Percentiles rank a stretch among this genome's conserved stretches.
Evolutionary conservation across 2,113 vertebrate genomes (phyloP).

Genomic region (Phainopepla nitens): DNA sequence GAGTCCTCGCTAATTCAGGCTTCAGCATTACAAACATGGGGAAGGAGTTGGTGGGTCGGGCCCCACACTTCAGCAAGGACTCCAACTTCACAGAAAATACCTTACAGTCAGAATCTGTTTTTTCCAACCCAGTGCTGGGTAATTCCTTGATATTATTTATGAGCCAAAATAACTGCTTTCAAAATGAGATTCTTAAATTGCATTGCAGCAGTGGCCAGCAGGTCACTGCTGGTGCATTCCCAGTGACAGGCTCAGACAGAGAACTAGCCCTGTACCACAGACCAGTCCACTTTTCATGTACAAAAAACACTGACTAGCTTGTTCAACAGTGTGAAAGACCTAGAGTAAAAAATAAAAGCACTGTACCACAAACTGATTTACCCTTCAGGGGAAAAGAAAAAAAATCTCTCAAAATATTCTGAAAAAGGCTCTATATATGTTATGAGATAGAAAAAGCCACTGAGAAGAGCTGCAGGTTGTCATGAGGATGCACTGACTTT

Average conservation of each 20-base stretch:
- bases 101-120: rapidly evolving
- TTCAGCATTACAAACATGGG: not conserved
- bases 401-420: not conserved
- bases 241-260: not conserved
- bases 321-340: not conserved
- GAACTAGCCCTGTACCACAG: not conserved
- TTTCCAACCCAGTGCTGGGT: not conserved
- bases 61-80: not conserved
- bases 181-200: not conserved
- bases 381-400: not conserved
- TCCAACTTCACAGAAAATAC: not conserved
- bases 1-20: not conserved
- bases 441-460: not conserved
- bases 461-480: not conserved
- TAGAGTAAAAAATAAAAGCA: not conserved
- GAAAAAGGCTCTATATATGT: not conserved
- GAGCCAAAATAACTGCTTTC: not conserved
- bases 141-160: not conserved
- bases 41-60: not conserved
- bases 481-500: not conserved
- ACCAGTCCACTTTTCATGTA: not conserved
- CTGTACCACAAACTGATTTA: not conserved
- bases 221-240: not conserved
- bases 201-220: not conserved
- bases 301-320: not conserved